Percentiles rank a stretch among this genome's conserved stretches.
Conservation (phyloP, 2,888 invertebrate genomes). For the Conops quadrifasciatus region DNA sequence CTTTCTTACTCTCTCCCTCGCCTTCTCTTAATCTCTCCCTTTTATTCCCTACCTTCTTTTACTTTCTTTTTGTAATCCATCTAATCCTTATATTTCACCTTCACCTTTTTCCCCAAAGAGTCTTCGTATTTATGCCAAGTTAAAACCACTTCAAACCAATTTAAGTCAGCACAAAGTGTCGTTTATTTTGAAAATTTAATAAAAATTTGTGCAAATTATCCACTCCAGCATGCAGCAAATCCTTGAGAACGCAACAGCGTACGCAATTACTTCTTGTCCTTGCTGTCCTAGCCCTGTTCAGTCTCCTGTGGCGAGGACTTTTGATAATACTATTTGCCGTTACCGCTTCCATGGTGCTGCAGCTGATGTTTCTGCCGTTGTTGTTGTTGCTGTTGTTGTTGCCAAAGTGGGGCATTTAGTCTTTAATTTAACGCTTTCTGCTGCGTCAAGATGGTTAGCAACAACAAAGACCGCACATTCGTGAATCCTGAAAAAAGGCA, state of each 20-base stretch:
- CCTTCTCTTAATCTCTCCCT: not conserved
- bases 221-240: slow-evolving; percentile 20
- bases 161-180: not conserved
- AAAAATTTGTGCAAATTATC: slow-evolving; percentile 32
- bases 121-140: no score
- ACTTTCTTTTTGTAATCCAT: no score
- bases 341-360: not conserved
- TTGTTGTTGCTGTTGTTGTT: slow-evolving; percentile 3
- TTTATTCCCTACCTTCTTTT: no score
- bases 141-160: not conserved
- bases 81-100: no score
- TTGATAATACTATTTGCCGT: not conserved
- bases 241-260: slow-evolving; percentile 30
- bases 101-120: not conserved
- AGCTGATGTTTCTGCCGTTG: no score
- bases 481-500: not conserved
- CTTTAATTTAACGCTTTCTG: slow-evolving; percentile 62
- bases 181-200: slow-evolving; percentile 24
- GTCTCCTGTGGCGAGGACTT: slow-evolving; percentile 2
- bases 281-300: not conserved
- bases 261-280: slow-evolving; percentile 31
- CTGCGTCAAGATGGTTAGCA: slow-evolving; percentile 17
- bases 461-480: not conserved
- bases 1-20: no score
- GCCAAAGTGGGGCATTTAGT: slow-evolving; percentile 54